Evolutionary conservation across 1,140 invertebrate genomes (phyloP).

Genomic region (Trypoxylus dichotomus): DNA sequence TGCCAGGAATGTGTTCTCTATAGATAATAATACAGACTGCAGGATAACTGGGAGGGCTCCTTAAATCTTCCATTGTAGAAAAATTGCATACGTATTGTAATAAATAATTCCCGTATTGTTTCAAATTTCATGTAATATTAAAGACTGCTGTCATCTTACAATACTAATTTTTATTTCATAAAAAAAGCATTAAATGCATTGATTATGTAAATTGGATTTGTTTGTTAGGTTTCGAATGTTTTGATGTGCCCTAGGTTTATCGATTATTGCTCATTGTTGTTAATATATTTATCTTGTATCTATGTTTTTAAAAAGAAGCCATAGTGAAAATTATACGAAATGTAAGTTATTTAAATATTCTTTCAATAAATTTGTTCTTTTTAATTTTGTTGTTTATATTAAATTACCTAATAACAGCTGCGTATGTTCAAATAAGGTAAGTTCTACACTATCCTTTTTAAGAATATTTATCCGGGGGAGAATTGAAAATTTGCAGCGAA

Average conservation of each 20-base stretch:
- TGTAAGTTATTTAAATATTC: not conserved
- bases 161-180: not conserved
- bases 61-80: not conserved
- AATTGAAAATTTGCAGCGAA: no score
- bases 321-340: not conserved
- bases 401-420: not conserved
- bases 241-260: not conserved
- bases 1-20: constrained; percentile 10
- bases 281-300: constrained; percentile 6
- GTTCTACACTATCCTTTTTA: no score
- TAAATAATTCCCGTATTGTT: not conserved
- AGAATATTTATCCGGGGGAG: no score
- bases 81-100: not conserved
- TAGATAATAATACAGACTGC: constrained; percentile 9
- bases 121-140: not conserved
- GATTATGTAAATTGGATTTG: not conserved
- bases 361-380: constrained; percentile 21
- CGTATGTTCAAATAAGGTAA: no score
- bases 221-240: not conserved
- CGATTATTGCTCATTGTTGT: constrained; percentile 18
- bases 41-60: not conserved
- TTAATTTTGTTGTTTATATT: not conserved
- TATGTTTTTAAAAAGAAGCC: not conserved
- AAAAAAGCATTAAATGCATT: constrained; percentile 10
- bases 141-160: not conserved